Evolutionary conservation across 2,888 invertebrate species (phyloP), one percentile per base, ranked within the genome.

Genomic region (Nipponacmea schrenckii): DNA sequence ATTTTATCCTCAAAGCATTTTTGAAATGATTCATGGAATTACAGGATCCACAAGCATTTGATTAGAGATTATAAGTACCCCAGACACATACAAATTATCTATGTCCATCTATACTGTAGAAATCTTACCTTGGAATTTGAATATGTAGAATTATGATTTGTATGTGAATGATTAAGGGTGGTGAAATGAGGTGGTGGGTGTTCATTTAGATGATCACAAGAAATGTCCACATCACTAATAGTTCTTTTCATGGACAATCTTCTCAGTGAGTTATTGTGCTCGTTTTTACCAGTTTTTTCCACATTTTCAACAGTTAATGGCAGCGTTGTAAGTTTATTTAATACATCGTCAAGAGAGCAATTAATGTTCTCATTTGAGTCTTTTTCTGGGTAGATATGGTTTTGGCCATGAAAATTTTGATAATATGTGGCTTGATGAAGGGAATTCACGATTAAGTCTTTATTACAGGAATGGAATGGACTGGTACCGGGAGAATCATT

Each of bases 331-430:
- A 56, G 24, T 24, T 56, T 24, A 56, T 20, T 56, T 24, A 56
- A 24, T 56, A 56, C 56, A 5, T 39, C 39, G 24, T 76, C 73
- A 65, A 79, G 73, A 10, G 83, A 79, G 67, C 81, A 83, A 75
- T 82, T 83, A 26, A 84, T 74, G 72, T 84, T 85, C 65, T 85
- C 84, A 74, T 85, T 85, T 3, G 84, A 84, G 80, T 86, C 84
- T 75, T 81, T 83, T 67, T 85, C 84, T 69, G 74, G 76, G 24
- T 77, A 70, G 8, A 78, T 65, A 64, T 75, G 69, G 7, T 69
- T 56, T 45, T 72, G 70, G 7, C 64, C 62, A 39, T 73, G 46
- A 24, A 63, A 63, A 75, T 74, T 81, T 81, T 80, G 80, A 78
- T 81, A 81, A 77, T 67, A 77, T 76, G 63, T 81, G 24, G 56